Conservation (phyloP, 1,140 invertebrate genomes). For the Sminthurides bifidus region DNA sequence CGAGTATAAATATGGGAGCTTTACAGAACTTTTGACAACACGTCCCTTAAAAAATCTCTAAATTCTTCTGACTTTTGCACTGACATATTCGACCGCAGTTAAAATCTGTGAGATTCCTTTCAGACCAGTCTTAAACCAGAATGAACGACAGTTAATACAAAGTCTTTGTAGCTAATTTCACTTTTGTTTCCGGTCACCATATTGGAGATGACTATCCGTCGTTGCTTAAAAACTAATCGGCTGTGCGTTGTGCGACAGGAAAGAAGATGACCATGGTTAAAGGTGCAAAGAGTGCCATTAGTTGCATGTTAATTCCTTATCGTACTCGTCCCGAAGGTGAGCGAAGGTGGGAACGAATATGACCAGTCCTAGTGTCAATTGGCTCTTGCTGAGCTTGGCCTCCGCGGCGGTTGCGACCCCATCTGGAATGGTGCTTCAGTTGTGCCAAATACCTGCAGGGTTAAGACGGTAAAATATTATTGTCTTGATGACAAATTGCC, state of each 20-base stretch:
- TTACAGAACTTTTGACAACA: too few relatives aligned
- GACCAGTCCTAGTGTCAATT: constrained; percentile 54
- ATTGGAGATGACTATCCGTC: too few relatives aligned
- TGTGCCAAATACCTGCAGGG: constrained; percentile 28
- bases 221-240: too few relatives aligned
- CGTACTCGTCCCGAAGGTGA: constrained; percentile 73
- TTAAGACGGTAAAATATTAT: neutral
- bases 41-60: too few relatives aligned
- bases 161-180: neutral
- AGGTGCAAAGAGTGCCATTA: neutral
- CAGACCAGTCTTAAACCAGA: too few relatives aligned
- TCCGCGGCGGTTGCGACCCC: constrained; percentile 51
- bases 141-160: neutral
- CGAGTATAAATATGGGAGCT: too few relatives aligned
- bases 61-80: too few relatives aligned
- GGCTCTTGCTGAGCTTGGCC: constrained; percentile 42
- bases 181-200: neutral
- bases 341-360: constrained; percentile 75
- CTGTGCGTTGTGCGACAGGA: too few relatives aligned
- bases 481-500: neutral
- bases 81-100: too few relatives aligned
- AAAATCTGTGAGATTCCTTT: too few relatives aligned
- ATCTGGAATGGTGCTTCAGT: constrained; percentile 30
- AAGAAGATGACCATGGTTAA: neutral
- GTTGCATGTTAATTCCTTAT: constrained; percentile 40